These are phyloP conservation scores for Plecturocebus donacophilus DNA, from an alignment of 2,113 vertebrate species.

Conservation along the genomic window DNA sequence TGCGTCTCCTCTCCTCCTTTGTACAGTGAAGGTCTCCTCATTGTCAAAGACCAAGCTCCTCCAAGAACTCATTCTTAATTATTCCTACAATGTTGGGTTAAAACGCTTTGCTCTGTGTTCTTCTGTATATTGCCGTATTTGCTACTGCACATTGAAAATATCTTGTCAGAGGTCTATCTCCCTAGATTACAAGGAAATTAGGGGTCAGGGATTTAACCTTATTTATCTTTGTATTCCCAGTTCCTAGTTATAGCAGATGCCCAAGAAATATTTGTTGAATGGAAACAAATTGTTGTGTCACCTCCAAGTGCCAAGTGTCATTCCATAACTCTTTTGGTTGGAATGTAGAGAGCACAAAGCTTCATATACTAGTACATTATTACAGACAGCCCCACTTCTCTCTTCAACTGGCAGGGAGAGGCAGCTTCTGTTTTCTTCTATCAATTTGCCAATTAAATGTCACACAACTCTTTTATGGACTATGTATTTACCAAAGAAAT, in stretches of 20 bases:
- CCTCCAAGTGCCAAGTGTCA: background rate
- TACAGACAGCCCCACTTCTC: background rate
- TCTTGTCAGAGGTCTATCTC: background rate
- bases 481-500: slow-evolving; percentile 47
- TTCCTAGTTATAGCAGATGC: background rate
- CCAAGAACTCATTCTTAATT: background rate
- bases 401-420: background rate
- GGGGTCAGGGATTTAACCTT: background rate
- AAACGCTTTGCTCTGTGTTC: background rate
- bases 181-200: background rate
- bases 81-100: background rate
- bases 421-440: slow-evolving; percentile 19
- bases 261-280: slow-evolving; percentile 11
- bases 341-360: background rate
- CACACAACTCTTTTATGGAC: background rate
- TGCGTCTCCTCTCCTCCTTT: background rate
- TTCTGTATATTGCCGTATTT: background rate
- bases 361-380: background rate
- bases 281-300: background rate
- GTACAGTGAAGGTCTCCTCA: background rate
- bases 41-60: background rate
- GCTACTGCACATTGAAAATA: background rate
- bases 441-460: background rate
- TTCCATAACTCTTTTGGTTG: background rate
- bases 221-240: slow-evolving; percentile 4